These are phyloP conservation scores for Horisme vitalbata DNA, from an alignment of 2,888 invertebrate genomes.

Conservation along the genomic window DNA sequence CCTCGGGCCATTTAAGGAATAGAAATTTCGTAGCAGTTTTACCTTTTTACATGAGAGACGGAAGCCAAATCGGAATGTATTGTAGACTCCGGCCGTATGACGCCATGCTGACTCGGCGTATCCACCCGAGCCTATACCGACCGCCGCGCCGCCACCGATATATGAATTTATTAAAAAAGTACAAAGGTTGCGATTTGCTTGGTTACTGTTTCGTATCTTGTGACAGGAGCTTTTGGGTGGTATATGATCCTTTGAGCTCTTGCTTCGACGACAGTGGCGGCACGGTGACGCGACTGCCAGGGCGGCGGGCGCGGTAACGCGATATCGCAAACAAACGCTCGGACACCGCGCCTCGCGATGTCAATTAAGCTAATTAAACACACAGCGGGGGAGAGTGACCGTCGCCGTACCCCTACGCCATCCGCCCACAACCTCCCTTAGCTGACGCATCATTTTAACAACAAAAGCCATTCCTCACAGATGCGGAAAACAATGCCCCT, in stretches of 20 bases:
- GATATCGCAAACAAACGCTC: constrained; percentile 80
- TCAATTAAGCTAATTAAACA: constrained; percentile 83
- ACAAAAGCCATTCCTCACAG: constrained; percentile 65
- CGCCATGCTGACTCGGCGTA: constrained; percentile 63
- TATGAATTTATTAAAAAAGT: constrained; percentile 37
- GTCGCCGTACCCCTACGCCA: constrained; percentile 44
- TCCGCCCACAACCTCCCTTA: constrained; percentile 56
- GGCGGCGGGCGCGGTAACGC: constrained; percentile 59
- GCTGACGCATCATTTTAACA: constrained; percentile 71
- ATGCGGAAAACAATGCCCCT: constrained; percentile 55
- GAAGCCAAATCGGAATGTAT: constrained; percentile 61
- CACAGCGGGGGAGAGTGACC: constrained; percentile 64
- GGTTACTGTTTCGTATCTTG: constrained; percentile 9
- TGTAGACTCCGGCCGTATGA: constrained; percentile 61
- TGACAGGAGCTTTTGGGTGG: background rate
- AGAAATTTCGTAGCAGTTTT: constrained; percentile 66
- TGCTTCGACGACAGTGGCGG: constrained; percentile 26
- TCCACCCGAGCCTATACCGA: constrained; percentile 48
- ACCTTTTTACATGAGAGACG: constrained; percentile 62
- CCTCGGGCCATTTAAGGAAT: constrained; percentile 64
- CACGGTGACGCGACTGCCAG: constrained; percentile 43
- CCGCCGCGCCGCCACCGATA: constrained; percentile 43
- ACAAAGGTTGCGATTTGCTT: constrained; percentile 24
- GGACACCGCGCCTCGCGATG: constrained; percentile 80
- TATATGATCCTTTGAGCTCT: constrained; percentile 4